Evolutionary conservation across 2,797 vertebrate species (phyloP).

Genomic region (Chlorospingus flavigularis): DNA sequence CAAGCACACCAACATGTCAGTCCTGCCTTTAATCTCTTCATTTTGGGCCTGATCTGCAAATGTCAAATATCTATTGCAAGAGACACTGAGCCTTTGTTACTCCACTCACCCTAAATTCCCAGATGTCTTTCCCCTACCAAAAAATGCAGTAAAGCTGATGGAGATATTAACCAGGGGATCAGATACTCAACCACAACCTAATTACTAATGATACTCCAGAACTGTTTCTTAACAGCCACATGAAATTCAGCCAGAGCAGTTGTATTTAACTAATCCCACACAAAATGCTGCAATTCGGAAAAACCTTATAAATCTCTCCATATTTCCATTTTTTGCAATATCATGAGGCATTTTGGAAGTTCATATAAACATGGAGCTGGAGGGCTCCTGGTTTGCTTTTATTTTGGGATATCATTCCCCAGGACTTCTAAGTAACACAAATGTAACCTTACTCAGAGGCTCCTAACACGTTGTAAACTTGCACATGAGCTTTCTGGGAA

Average conservation of each 20-base stretch:
- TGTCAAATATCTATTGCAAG: not conserved
- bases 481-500: not conserved
- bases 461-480: not conserved
- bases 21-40: not conserved
- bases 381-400: not conserved
- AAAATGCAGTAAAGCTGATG: not conserved
- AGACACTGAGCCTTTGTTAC: not conserved
- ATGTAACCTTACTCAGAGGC: not conserved
- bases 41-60: not conserved
- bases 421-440: not conserved
- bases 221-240: not conserved
- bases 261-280: not conserved
- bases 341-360: fast-evolving
- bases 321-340: not conserved
- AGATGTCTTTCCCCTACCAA: not conserved
- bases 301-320: not conserved
- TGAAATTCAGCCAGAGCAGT: not conserved
- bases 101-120: not conserved
- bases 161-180: not conserved
- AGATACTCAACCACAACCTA: not conserved
- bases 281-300: not conserved
- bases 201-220: not conserved
- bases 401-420: not conserved
- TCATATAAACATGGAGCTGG: not conserved
- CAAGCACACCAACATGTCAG: not conserved